Conservation (phyloP, 2,888 invertebrate genomes). For the Acanthosepion lycidas region DNA sequence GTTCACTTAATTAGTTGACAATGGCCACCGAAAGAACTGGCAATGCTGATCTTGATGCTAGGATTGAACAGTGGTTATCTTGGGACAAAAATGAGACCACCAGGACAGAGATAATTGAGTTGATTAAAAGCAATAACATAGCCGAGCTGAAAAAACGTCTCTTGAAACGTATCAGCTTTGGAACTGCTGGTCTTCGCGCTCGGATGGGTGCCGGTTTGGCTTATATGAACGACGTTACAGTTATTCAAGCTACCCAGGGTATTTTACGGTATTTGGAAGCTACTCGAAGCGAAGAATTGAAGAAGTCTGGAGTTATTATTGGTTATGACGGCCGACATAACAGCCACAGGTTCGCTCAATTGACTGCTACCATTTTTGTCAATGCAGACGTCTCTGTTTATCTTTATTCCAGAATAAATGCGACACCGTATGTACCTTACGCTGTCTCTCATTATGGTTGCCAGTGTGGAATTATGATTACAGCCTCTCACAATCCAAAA, state of each 20-base stretch:
- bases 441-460: conserved; percentile 84
- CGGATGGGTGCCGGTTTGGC: conserved; percentile 94
- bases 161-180: conserved; percentile 85
- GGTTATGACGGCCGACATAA: conserved; percentile 95
- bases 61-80: conserved; percentile 37
- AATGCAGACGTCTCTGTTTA: conserved; percentile 85
- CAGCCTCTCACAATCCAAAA: conserved; percentile 96
- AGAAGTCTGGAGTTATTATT: conserved; percentile 85
- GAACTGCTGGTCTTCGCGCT: conserved; percentile 92
- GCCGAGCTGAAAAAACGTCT: conserved; percentile 81
- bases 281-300: conserved; percentile 78
- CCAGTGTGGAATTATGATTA: conserved; percentile 92
- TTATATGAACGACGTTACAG: conserved; percentile 95
- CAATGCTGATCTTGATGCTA: neutral
- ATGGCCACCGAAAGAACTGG: neutral
- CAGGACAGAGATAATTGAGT: conserved; percentile 79
- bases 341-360: conserved; percentile 91
- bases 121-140: conserved; percentile 79
- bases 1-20: neutral
- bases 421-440: conserved; percentile 96
- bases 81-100: conserved; percentile 77
- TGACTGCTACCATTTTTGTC: conserved; percentile 89
- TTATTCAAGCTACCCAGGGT: conserved; percentile 90
- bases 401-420: conserved; percentile 85
- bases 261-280: conserved; percentile 84